Conservation (phyloP, 1,140 invertebrate genomes). For the Drosophila sucinea region DNA sequence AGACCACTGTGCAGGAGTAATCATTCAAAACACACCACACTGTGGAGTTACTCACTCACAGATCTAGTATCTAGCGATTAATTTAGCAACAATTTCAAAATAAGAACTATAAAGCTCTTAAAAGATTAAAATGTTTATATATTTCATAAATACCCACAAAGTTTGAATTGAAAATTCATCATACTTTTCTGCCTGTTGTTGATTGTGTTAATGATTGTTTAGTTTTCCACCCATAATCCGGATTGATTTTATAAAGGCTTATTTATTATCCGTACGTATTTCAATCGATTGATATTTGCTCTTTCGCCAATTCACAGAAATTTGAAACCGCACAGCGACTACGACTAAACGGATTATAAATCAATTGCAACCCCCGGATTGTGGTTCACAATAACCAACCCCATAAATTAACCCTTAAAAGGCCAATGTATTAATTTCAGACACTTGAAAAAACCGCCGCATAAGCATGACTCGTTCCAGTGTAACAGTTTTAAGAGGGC, state of each 20-base stretch:
- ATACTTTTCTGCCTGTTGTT: background rate
- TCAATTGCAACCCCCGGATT: constrained; percentile 44
- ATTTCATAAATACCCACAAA: too few relatives aligned
- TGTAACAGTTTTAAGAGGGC: constrained; percentile 36
- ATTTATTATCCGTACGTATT: background rate
- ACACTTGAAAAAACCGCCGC: constrained; percentile 29
- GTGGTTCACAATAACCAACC: constrained; percentile 21
- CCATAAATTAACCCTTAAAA: constrained; percentile 53
- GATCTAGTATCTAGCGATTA: too few relatives aligned
- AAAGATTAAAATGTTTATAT: too few relatives aligned
- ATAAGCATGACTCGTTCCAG: constrained; percentile 39
- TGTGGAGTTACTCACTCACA: too few relatives aligned
- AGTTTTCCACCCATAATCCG: constrained; percentile 1
- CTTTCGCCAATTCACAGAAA: constrained; percentile 7
- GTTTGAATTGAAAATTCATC: too few relatives aligned
- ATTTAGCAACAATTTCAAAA: too few relatives aligned
- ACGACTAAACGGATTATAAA: constrained; percentile 41
- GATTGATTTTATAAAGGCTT: constrained; percentile 7
- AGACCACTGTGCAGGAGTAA: too few relatives aligned
- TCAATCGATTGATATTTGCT: constrained; percentile 9
- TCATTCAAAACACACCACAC: too few relatives aligned
- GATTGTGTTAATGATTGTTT: constrained; percentile 1
- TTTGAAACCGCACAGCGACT: constrained; percentile 30
- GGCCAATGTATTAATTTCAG: constrained; percentile 41
- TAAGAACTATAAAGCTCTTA: too few relatives aligned